Percentiles rank a stretch among this genome's conserved stretches.
Evolutionary conservation across 2,888 invertebrate species (phyloP).

Genomic region (Parthenolecanium corni): DNA sequence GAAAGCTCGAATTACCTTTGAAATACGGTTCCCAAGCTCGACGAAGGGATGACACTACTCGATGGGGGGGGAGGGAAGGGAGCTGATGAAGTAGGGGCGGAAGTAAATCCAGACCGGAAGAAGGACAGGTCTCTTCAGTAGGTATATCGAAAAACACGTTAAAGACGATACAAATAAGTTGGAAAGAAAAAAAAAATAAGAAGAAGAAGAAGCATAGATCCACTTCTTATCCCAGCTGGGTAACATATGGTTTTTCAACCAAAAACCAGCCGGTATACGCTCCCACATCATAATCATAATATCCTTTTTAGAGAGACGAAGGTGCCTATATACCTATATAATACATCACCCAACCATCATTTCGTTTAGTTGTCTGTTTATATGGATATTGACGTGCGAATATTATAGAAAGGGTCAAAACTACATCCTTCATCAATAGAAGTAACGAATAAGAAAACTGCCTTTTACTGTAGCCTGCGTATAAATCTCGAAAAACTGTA

Average conservation of each 20-base stretch:
- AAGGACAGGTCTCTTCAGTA: slow-evolving; percentile 22
- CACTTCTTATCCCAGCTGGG: slow-evolving; percentile 20
- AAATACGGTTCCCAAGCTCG: not conserved
- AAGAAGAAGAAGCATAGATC: not conserved
- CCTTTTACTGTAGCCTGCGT: too few species aligned
- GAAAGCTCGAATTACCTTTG: slow-evolving; percentile 22
- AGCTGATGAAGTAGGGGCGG: slow-evolving; percentile 1
- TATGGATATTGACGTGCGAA: too few species aligned
- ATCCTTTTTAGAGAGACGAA: not conserved
- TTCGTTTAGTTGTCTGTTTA: too few species aligned
- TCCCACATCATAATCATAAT: not conserved
- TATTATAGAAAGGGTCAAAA: too few species aligned
- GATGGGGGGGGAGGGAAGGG: not conserved
- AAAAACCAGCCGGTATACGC: slow-evolving; percentile 12
- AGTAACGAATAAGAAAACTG: too few species aligned
- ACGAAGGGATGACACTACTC: not conserved
- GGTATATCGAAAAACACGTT: not conserved
- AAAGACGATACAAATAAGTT: not conserved
- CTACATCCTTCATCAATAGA: too few species aligned
- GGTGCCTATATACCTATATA: not conserved
- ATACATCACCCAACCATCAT: not conserved
- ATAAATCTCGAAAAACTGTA: too few species aligned
- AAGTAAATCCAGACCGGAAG: slow-evolving; percentile 28
- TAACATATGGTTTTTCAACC: slow-evolving; percentile 12
- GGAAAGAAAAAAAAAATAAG: not conserved